phyloP scores from a whole-genome alignment of 2,888 invertebrate genomes.

The Melanophora roralis region DNA sequence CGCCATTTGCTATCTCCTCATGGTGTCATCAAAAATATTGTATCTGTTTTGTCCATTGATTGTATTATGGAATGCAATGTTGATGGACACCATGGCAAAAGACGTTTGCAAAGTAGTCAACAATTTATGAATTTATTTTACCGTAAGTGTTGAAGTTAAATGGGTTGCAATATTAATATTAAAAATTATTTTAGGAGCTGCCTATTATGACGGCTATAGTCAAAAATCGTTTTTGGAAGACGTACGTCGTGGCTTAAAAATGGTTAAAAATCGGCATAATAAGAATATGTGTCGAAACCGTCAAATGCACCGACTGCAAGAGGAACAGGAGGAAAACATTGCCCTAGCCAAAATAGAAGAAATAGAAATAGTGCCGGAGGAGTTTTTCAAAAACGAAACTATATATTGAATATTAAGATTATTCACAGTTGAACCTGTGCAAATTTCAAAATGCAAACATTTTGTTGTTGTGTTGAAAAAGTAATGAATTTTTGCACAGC shows the following conservation, averaged over 20 bases:
- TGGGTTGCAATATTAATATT: too few species aligned
- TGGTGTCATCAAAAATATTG: conserved; percentile 49
- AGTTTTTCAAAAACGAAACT: conserved; percentile 23
- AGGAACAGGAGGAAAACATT: neutral
- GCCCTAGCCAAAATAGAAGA: neutral
- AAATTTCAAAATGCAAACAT: too few species aligned
- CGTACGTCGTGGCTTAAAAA: conserved; percentile 32
- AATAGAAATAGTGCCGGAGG: neutral
- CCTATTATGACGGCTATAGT: conserved; percentile 16
- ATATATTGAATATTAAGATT: conserved; percentile 2
- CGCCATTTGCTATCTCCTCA: conserved; percentile 31
- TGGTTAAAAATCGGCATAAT: conserved; percentile 46
- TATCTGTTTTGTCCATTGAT: neutral
- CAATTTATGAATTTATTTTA: conserved; percentile 46
- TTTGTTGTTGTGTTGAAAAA: too few species aligned
- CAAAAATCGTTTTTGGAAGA: conserved; percentile 19
- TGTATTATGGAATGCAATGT: conserved; percentile 43
- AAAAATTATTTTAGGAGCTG: conserved; percentile 23
- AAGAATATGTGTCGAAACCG: conserved; percentile 34
- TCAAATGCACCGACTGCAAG: conserved; percentile 4
- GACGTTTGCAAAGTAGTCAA: conserved; percentile 16
- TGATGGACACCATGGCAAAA: conserved; percentile 40
- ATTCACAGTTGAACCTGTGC: too few species aligned
- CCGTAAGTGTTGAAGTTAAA: conserved; percentile 38
- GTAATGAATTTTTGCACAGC: too few species aligned